Evolutionary conservation across 2,113 vertebrate species (phyloP), one percentile per base, ranked within the genome.

Genomic region (Tyrannus savana): DNA sequence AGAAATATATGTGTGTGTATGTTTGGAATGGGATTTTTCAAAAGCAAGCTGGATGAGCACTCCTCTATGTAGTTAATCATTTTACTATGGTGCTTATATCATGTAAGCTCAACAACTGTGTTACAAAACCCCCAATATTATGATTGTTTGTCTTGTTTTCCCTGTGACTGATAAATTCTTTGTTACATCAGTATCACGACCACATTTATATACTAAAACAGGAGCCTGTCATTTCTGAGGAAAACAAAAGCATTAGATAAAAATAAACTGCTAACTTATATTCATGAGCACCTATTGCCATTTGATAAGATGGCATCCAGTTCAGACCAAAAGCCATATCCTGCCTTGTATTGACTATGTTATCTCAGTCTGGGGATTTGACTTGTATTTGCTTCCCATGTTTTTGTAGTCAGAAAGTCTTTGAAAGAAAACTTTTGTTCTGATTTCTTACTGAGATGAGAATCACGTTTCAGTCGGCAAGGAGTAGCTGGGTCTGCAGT

Each of bases 361-460:
- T 93, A 76, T 94, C 84, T 95, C 50, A 71, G 60, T 13, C 90
- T 88, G 63, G 50, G 39, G 81, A 85, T 91, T 94, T 96, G 49
- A 64, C 41, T 85, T 84, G 30, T 69, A 94, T 83, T 85, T 93
- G 31, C 78, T 93, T 91, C 46, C 28, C 16, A 12, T 67, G 41
- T 53, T 84, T 91, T 72, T 93, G 37, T 59, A 76, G 71, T 53
- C 59, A 86, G 53, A 88, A 84, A 39, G n/a, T 91, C 55, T 89
- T 83, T 91, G 63, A 85, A 85, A 80, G 46, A 89, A 87, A 89
- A 82, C 60, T 89, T 95, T 60, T 64, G 49, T 82, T 89, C 91
- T 73, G 49, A n/a, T 96, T 93, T 82, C 55, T 76, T 76, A 44
- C 78, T 19, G 53, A 84, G 77, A 66, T 66, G 46, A 60, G 33